Evolutionary conservation across 2,797 vertebrate genomes (phyloP), one percentile per base, ranked within the genome.

Genomic region (Eutrigla gurnardus): DNA sequence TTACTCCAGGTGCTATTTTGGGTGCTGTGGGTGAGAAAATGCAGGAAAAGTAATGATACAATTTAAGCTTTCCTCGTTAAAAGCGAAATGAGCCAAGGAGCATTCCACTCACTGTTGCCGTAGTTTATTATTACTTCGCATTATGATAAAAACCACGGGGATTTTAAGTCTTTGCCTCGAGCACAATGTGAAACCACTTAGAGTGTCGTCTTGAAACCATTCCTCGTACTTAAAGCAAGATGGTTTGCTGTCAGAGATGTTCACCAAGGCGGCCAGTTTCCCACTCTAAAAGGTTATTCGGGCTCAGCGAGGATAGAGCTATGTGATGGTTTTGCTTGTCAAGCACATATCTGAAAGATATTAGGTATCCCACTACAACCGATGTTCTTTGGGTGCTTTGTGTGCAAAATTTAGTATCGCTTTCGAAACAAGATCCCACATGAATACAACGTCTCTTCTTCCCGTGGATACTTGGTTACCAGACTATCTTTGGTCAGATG

Each of bases 111-210:
- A 39, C 73, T 42, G 11, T 69, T 62, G 77, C 72, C 66, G 57
- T 18, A 62, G 76, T 84, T 69, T 80, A 76, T 89, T 85, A 85
- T 90, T 90, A 78, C 35, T 79, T 54, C 69, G 76, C 73, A 65
- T 86, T 73, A 70, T 77, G 85, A 90, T 79, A 61, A 77, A 87
- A 89, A 80, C 32, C 81, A 82, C 49, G 37, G 52, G 73, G 47
- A 83, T 78, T 78, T 77, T 7, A 77, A 61, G 60, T 60, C 47
- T 80, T 75, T 39, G 83, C 89, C 87, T 71, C 0, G 1, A 82
- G 90, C 79, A 8, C 65, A 85, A 89, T 79, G 66, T 87, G 78
- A 89, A 88, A 90, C 70, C 86, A 85, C 83, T 86, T 81, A 73
- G 60, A 35, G 45, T 61, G 67, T 75, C n/a, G 69, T 80, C 80